Evolutionary conservation across 2,888 invertebrate species (phyloP), one percentile per base, ranked within the genome.

Genomic region (Dryadula phaetusa): DNA sequence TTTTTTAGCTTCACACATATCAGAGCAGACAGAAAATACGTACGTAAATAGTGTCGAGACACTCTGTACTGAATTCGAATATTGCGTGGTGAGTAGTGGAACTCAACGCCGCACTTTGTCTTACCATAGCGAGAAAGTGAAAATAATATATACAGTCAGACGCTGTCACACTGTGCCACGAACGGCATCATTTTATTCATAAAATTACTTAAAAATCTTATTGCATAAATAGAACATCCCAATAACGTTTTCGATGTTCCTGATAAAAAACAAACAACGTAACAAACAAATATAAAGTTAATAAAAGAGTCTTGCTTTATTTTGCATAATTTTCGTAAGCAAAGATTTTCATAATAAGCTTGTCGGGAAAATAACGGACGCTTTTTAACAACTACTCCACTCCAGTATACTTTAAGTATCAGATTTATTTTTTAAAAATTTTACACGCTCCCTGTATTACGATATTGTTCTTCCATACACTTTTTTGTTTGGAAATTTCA

Each of bases 331-430:
- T 54, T 64, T 44, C 32, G 28, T 64, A 54, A 64, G 54, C 44
- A 44, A 63, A 54, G 53, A 60, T 54, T 52, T 22, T 44, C 54
- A 40, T 64, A 64, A 64, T 64, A 64, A 64, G 42, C 53, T 42
- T 64, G 42, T 64, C 42, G 49, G 42, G 52, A 40, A 60, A 65
- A 52, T 52, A 47, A 49, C 42, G 20, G 52, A 60, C 25, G 60
- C 37, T n/a, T 58, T 49, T 54, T 49, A n/a, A 40, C 40, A 61
- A 52, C 60, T 42, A 42, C 47, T 60, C 20, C 52, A 40, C 56
- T 56, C 22, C 56, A 22, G 37, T 56, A 40, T 22, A 40, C 56
- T 56, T 40, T 54, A 54, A 56, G 40, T 56, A 40, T 56, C 40
- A 12, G 56, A 40, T 40, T 56, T 20, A 12, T 16, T 8, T 37